Evolutionary conservation across 2,113 vertebrate species (phyloP).

Genomic region (Phrynocephalus versicolor): DNA sequence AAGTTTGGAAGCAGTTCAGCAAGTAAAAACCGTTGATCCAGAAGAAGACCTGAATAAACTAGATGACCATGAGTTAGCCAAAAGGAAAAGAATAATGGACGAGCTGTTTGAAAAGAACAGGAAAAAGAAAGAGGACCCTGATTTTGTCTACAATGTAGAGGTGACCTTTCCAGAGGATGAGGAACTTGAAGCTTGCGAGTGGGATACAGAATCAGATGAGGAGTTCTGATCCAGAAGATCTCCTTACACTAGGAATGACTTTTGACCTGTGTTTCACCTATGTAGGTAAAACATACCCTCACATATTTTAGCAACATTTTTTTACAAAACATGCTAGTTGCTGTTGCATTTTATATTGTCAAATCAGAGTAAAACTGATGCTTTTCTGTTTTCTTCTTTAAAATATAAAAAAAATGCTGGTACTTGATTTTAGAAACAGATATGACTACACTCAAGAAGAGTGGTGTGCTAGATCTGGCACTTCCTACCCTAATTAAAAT

Average conservation of each 20-base stretch:
- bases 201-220: constrained; percentile 86
- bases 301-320: rapidly evolving
- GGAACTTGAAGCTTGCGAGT: constrained; percentile 83
- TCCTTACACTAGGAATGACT: background rate
- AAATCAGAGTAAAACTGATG: rapidly evolving
- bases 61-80: constrained; percentile 85
- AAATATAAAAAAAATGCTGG: constrained; percentile 18
- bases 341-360: rapidly evolving
- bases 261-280: rapidly evolving
- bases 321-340: background rate
- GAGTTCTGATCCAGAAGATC: constrained; percentile 74
- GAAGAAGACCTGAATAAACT: constrained; percentile 94
- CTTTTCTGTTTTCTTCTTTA: background rate
- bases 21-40: constrained; percentile 77
- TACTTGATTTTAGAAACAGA: background rate
- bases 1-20: constrained; percentile 77
- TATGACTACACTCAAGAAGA: background rate
- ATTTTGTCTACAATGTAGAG: constrained; percentile 89
- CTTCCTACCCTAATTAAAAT: background rate
- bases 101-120: constrained; percentile 89
- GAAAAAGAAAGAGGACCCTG: constrained; percentile 83
- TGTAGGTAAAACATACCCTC: rapidly evolving
- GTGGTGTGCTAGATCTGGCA: background rate
- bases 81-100: constrained; percentile 91
- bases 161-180: constrained; percentile 84